These are phyloP conservation scores for Aradus depressus DNA, from an alignment of 2,888 invertebrate species.

Conservation along the genomic window DNA sequence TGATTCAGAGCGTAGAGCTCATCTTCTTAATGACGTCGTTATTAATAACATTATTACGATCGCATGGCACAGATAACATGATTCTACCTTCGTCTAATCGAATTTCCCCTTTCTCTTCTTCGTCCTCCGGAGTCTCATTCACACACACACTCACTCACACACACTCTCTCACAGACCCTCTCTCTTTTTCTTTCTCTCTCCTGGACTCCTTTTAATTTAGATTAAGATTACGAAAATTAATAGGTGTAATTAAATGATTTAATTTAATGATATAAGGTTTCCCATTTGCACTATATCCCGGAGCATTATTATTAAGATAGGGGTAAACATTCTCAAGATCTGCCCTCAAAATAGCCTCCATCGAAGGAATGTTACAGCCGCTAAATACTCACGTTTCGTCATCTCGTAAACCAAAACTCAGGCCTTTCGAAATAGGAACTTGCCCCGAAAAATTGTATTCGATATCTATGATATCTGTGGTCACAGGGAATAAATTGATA, in stretches of 20 bases:
- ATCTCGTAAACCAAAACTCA: no score
- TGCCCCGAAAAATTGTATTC: no score
- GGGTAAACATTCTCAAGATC: no score
- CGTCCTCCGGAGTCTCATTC: conserved; percentile 4
- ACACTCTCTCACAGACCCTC: conserved; percentile 8
- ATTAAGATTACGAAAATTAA: conserved; percentile 29
- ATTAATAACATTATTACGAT: conserved; percentile 29
- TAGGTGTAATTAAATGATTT: conserved; percentile 28
- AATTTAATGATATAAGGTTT: conserved; percentile 28
- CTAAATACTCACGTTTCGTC: no score
- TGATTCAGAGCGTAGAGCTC: no score
- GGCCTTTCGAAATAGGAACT: no score
- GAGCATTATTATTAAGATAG: no score
- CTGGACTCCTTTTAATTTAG: conserved; percentile 25
- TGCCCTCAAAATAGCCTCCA: no score
- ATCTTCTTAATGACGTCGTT: conserved; percentile 24
- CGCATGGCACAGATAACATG: conserved; percentile 17
- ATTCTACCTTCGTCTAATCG: conserved; percentile 3
- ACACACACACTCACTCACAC: conserved; percentile 19
- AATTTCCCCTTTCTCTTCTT: neutral
- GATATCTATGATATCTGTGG: no score
- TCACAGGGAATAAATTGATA: no score
- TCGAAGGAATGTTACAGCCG: no score
- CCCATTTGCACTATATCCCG: conserved; percentile 27
- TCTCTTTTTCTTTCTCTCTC: neutral